A percentile compares a stretch with the other conserved stretches of the same genome.
These are phyloP conservation scores for Drosophila truncata DNA, from an alignment of 1,140 invertebrate genomes.

Conservation along the genomic window DNA sequence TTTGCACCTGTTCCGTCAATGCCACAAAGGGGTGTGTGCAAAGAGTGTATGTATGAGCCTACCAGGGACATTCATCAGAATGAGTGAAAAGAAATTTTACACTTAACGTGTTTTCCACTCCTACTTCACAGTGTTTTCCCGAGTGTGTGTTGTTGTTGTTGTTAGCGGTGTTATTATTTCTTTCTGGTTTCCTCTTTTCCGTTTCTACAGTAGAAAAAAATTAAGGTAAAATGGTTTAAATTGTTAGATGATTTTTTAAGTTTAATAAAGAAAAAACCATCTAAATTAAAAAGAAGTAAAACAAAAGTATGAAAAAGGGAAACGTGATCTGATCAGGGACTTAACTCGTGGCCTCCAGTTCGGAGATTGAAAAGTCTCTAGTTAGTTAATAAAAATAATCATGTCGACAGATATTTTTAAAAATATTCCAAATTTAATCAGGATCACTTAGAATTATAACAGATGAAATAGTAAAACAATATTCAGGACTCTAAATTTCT, in stretches of 20 bases:
- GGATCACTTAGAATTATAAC: background rate
- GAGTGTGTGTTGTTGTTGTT: slow-evolving; percentile 44
- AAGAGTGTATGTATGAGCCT: slow-evolving; percentile 23
- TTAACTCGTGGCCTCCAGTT: too few relatives aligned
- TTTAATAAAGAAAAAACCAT: background rate
- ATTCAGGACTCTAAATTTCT: slow-evolving; percentile 6
- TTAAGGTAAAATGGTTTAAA: too few relatives aligned
- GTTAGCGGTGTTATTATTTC: slow-evolving; percentile 54
- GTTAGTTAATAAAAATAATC: too few relatives aligned
- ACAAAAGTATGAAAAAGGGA: background rate
- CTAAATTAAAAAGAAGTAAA: background rate
- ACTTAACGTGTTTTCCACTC: slow-evolving; percentile 78
- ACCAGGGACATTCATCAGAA: slow-evolving; percentile 68
- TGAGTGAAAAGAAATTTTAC: slow-evolving; percentile 81
- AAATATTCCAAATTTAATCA: too few relatives aligned
- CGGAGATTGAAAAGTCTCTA: too few relatives aligned
- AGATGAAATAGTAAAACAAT: background rate
- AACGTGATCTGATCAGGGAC: background rate
- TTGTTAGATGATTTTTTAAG: background rate
- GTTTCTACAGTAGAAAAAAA: too few relatives aligned
- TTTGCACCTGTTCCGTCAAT: slow-evolving; percentile 64
- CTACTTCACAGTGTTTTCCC: slow-evolving; percentile 48
- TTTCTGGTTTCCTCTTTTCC: slow-evolving; percentile 29
- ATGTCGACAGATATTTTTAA: too few relatives aligned
- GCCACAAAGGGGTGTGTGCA: slow-evolving; percentile 31